Percentiles rank a stretch among this genome's conserved stretches.
Conservation (phyloP, 2,797 vertebrate species). For the Eleutherodactylus coqui region DNA sequence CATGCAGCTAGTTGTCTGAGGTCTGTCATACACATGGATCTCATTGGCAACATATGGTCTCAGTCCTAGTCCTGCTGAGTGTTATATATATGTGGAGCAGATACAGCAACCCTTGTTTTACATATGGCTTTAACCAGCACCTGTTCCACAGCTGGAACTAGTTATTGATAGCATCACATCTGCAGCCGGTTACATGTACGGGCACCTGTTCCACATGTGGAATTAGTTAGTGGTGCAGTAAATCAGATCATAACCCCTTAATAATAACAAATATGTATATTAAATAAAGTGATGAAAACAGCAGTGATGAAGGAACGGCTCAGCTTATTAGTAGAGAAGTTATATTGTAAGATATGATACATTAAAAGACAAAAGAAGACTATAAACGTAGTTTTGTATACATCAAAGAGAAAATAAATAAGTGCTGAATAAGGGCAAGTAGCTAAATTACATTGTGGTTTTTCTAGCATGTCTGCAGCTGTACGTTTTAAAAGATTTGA, state of each 20-base stretch:
- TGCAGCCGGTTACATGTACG: background rate
- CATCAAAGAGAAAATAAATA: background rate
- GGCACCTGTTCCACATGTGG: constrained; percentile 51
- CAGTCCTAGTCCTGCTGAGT: background rate
- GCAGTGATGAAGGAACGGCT: background rate
- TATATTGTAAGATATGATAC: background rate
- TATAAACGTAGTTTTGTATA: background rate
- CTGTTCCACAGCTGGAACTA: constrained; percentile 54
- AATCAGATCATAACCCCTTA: no score
- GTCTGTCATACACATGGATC: constrained; percentile 7
- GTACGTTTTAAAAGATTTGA: background rate
- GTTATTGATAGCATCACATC: constrained; percentile 14
- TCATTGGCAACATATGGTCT: background rate
- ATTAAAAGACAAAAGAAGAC: background rate
- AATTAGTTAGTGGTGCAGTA: background rate
- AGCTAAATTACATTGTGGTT: background rate
- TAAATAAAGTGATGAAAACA: background rate
- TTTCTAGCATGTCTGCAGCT: background rate
- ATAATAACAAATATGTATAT: background rate
- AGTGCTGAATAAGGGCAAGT: background rate
- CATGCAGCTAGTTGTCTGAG: background rate
- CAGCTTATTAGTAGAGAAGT: no score
- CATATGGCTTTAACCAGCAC: constrained; percentile 7
- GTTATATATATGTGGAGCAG: constrained; percentile 16
- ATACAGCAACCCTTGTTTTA: constrained; percentile 9